A percentile compares a stretch with the other conserved stretches of the same genome.
Conservation (phyloP, 2,888 invertebrate species). For the Ochropacha duplaris region DNA sequence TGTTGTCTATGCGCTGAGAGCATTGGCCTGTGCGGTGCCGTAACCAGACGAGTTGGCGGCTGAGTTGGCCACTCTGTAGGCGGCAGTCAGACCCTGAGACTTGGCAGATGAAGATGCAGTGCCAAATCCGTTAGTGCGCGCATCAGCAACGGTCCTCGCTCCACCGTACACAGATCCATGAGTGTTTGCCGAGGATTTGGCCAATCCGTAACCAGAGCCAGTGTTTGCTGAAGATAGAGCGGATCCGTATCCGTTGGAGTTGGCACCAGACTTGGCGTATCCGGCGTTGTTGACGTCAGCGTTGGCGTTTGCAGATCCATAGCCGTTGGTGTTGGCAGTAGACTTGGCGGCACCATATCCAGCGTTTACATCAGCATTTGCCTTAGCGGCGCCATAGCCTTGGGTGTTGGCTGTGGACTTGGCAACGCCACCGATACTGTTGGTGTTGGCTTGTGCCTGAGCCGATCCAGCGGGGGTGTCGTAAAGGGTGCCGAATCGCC, state of each 20-base stretch:
- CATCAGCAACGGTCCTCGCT: slow-evolving; percentile 48
- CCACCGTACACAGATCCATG: slow-evolving; percentile 31
- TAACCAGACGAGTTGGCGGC: slow-evolving; percentile 50
- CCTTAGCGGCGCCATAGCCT: slow-evolving; percentile 32
- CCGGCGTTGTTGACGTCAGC: slow-evolving; percentile 36
- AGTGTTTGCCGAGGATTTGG: slow-evolving; percentile 25
- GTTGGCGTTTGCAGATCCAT: slow-evolving; percentile 26
- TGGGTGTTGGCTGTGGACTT: slow-evolving; percentile 42
- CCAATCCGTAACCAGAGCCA: slow-evolving; percentile 29
- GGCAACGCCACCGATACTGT: slow-evolving; percentile 30
- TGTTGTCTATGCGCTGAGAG: slow-evolving; percentile 46
- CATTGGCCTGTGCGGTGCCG: slow-evolving; percentile 62
- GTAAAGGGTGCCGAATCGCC: slow-evolving; percentile 33
- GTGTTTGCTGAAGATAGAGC: slow-evolving; percentile 42
- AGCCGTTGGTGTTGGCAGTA: slow-evolving; percentile 30
- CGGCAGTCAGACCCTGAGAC: slow-evolving; percentile 50
- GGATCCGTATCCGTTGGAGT: slow-evolving; percentile 36
- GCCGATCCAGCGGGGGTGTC: slow-evolving; percentile 34
- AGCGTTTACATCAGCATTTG: background rate
- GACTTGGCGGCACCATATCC: slow-evolving; percentile 35
- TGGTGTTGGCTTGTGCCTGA: slow-evolving; percentile 34
- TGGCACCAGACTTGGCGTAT: slow-evolving; percentile 36
- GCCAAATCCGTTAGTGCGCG: slow-evolving; percentile 53
- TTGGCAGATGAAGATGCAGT: slow-evolving; percentile 57
- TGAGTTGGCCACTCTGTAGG: slow-evolving; percentile 56